Percentiles rank a stretch among this genome's conserved stretches.
Conservation (phyloP, 1,140 invertebrate genomes). For the Eumeta japonica region DNA sequence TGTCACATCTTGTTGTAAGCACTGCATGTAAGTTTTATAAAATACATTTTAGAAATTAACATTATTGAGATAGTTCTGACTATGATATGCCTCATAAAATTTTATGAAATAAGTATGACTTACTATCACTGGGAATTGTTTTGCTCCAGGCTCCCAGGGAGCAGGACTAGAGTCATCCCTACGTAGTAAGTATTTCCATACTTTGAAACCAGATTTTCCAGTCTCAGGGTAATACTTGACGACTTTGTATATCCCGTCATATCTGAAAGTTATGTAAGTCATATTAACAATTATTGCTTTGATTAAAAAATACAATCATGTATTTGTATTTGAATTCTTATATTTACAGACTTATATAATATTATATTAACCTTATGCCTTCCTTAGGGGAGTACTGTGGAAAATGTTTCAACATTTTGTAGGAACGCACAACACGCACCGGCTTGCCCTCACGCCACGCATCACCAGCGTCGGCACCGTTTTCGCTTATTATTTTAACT, state of each 20-base stretch:
- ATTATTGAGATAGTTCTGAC: too few species aligned
- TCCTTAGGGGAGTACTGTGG: slow-evolving; percentile 78
- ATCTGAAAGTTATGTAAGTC: slow-evolving; percentile 41
- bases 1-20: too few species aligned
- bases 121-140: slow-evolving; percentile 60
- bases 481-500: slow-evolving; percentile 62
- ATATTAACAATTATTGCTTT: too few species aligned
- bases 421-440: slow-evolving; percentile 77
- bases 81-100: too few species aligned
- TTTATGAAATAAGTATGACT: too few species aligned
- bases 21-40: too few species aligned
- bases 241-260: slow-evolving; percentile 79
- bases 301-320: too few species aligned
- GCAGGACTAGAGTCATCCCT: slow-evolving; percentile 78
- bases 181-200: slow-evolving; percentile 79
- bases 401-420: slow-evolving; percentile 69
- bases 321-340: too few species aligned
- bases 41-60: too few species aligned
- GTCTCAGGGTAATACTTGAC: slow-evolving; percentile 82
- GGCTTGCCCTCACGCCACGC: slow-evolving; percentile 73
- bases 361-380: slow-evolving; percentile 66
- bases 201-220: slow-evolving; percentile 75
- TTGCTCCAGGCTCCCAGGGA: slow-evolving; percentile 79
- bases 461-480: slow-evolving; percentile 69
- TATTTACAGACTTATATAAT: too few species aligned